These are phyloP conservation scores for Triplophysa siluroides DNA, from an alignment of 2,113 vertebrate species.

Conservation along the genomic window DNA sequence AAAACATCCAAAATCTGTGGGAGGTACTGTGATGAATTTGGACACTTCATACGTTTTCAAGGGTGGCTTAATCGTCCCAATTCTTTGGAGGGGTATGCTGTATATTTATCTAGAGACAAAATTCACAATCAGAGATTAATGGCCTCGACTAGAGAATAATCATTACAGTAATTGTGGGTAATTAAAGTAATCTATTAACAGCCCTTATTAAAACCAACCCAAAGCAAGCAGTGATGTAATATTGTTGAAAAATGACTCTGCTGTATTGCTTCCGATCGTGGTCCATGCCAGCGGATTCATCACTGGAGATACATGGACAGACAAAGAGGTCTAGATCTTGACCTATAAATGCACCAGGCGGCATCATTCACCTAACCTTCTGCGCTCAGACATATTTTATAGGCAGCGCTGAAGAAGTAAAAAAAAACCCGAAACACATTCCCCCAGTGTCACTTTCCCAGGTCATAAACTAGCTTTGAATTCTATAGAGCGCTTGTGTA, in stretches of 20 bases:
- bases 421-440: conserved; percentile 42
- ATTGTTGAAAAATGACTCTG: not conserved
- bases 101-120: not conserved
- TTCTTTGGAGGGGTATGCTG: not conserved
- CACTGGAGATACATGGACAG: conserved; percentile 58
- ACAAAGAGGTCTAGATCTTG: conserved; percentile 61
- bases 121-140: not conserved
- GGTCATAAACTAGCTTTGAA: conserved; percentile 47
- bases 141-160: too few species aligned
- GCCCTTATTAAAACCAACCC: not conserved
- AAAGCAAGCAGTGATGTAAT: not conserved
- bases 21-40: not conserved
- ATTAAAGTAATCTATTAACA: too few species aligned
- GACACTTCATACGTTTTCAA: not conserved
- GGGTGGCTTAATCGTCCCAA: not conserved
- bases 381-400: conserved; percentile 59
- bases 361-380: conserved; percentile 56
- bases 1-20: too few species aligned
- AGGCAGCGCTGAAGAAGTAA: conserved; percentile 40
- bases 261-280: not conserved
- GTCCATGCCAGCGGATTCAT: conserved; percentile 52
- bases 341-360: conserved; percentile 57
- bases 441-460: conserved; percentile 47
- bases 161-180: too few species aligned
- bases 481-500: conserved; percentile 23